Evolutionary conservation across 1,140 invertebrate genomes (phyloP), one percentile per base, ranked within the genome.

Genomic region (Heliconius himera): DNA sequence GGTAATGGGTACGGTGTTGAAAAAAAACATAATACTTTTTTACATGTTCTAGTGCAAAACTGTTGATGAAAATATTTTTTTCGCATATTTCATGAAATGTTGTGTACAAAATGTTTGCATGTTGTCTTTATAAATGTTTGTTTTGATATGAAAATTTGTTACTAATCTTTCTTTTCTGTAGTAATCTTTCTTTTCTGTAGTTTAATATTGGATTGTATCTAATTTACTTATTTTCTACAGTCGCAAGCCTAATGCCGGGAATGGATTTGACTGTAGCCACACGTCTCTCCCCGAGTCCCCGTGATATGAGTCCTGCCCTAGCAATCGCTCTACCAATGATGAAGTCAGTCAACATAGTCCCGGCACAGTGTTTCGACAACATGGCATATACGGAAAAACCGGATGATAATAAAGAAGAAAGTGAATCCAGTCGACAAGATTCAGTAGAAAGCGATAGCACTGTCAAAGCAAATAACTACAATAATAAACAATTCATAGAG

Each of bases 231-330:
- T 79, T 83, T 83, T 82, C 83, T 79, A 88, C 91, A 95, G 94
- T 95, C 87, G 94, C 94, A 88, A 94, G 89, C 86, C 82, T 95
- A 87, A 94, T 95, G 91, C 93, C 94, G 11, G 93, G 93, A 41
- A 89, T 95, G 87, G 94, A 94, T 82, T 84, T 95, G 56, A 90
- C 94, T 29, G 92, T 94, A 22, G 89, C 93, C 20, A 91, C 93
- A 22, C 93, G 93, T 20, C 86, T 95, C 16, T 86, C 91, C 8
- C 93, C 94, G 60, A 94, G 91, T 81, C 94, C 94, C n/a, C 89
- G 93, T 18, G 94, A 95, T 72, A 89, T 94, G 85, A 94, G 91
- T 76, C 90, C 93, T 29, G 89, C 94, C 41, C 81, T 92, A 71
- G 90, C 94, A 56, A 91, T 94, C 70, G 94, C 94, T 11, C 79